Evolutionary conservation across 2,888 invertebrate species (phyloP).

Genomic region (Hyposoter didymator): DNA sequence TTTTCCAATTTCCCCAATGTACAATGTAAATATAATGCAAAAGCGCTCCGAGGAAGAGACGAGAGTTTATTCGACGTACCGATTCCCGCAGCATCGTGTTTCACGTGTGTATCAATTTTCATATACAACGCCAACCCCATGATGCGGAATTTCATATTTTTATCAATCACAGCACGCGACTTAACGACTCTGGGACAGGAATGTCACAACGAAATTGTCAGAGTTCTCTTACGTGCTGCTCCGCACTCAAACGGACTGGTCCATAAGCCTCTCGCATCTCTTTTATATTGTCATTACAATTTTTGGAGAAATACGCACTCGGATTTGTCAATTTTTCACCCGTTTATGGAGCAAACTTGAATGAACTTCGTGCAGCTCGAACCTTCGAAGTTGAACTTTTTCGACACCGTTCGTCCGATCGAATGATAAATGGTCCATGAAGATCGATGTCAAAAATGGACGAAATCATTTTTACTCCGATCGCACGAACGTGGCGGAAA

Average conservation of each 20-base stretch:
- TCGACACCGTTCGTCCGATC: background rate
- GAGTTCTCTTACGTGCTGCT: background rate
- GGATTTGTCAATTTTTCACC: background rate
- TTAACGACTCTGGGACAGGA: slow-evolving; percentile 64
- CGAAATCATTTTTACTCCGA: no score
- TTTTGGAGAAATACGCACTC: background rate
- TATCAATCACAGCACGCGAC: slow-evolving; percentile 65
- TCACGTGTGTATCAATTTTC: slow-evolving; percentile 19
- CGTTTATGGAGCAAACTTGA: background rate
- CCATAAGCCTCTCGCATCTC: background rate
- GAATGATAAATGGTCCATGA: background rate
- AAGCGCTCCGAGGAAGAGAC: slow-evolving; percentile 62
- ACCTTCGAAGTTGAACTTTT: no score
- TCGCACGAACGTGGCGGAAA: no score
- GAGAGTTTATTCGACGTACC: slow-evolving; percentile 54
- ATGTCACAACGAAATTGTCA: slow-evolving; percentile 59
- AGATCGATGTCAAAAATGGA: no score
- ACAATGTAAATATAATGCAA: slow-evolving; percentile 62
- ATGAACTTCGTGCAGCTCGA: no score
- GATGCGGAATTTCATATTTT: slow-evolving; percentile 60
- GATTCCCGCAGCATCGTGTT: slow-evolving; percentile 34
- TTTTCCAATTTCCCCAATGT: slow-evolving; percentile 54
- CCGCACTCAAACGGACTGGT: background rate
- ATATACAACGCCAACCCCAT: slow-evolving; percentile 55
- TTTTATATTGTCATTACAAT: background rate